A percentile compares a stretch with the other conserved stretches of the same genome.
Evolutionary conservation across 2,797 vertebrate species (phyloP).

Genomic region (Uromys caudimaculatus): DNA sequence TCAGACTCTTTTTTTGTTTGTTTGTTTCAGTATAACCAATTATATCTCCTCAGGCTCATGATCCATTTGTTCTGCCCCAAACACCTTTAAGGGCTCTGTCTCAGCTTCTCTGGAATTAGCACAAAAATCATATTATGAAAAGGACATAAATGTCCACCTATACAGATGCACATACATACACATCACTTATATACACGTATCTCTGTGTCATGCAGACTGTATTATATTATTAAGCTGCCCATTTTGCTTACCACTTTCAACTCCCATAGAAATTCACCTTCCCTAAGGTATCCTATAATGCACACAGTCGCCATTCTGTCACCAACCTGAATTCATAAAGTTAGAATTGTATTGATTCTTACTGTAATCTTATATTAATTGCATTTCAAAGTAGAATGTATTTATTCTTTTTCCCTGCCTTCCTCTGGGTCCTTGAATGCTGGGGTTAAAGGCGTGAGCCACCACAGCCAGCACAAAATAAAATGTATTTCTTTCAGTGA

Average conservation of each 20-base stretch:
- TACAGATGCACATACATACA: too few relatives aligned
- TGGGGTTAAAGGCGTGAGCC: not conserved
- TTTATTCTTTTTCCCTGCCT: not conserved
- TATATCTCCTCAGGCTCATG: not conserved
- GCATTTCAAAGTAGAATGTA: not conserved
- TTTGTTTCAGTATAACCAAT: not conserved
- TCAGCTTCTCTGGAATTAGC: not conserved
- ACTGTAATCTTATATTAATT: not conserved
- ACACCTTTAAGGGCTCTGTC: not conserved
- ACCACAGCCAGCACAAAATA: not conserved
- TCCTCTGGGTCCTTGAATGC: not conserved
- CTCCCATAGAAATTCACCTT: not conserved
- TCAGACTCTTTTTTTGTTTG: not conserved
- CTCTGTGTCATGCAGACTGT: not conserved
- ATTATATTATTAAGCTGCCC: not conserved
- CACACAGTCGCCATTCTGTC: not conserved
- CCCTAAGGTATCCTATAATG: not conserved
- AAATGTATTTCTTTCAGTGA: conserved; percentile 16
- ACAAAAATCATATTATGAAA: not conserved
- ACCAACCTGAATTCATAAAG: not conserved
- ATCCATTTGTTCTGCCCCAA: not conserved
- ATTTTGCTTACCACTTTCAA: not conserved
- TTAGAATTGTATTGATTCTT: not conserved
- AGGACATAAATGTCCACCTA: not conserved
- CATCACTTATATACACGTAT: not conserved